phyloP scores from a whole-genome alignment of 2,888 invertebrate species.

The Ichneumoninae sp. region DNA sequence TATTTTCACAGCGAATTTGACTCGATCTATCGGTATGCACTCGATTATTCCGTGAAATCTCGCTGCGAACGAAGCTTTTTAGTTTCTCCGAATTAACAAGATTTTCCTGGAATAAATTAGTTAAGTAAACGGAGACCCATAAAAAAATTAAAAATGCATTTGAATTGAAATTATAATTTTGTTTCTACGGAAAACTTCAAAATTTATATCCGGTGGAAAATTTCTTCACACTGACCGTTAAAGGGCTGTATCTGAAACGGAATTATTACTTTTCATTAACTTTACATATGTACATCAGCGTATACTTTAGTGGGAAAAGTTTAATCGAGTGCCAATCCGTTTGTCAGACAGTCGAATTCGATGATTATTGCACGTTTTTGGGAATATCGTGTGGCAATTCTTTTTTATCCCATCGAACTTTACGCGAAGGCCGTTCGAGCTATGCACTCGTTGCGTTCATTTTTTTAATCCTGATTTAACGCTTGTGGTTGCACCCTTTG shows the following conservation, averaged over 20 bases:
- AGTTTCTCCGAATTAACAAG: not conserved
- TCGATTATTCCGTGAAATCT: constrained; percentile 24
- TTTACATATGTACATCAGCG: not conserved
- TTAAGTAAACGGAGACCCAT: not conserved
- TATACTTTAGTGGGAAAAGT: not conserved
- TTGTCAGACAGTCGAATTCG: constrained; percentile 39
- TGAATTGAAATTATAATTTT: not conserved
- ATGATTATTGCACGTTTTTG: constrained; percentile 55
- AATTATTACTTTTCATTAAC: not conserved
- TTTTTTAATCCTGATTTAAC: constrained; percentile 30
- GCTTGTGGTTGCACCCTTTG: constrained; percentile 49
- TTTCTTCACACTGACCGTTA: not conserved
- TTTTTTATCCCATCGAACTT: constrained; percentile 1
- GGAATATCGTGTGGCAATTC: constrained; percentile 38
- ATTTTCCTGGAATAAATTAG: not conserved
- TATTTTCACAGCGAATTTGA: constrained; percentile 51
- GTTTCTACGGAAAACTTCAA: not conserved
- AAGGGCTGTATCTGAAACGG: not conserved
- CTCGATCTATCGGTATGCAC: constrained; percentile 28
- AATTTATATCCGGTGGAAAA: not conserved
- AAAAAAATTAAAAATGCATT: not conserved
- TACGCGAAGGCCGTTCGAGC: constrained; percentile 5
- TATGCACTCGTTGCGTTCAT: constrained; percentile 15
- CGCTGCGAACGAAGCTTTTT: not conserved
- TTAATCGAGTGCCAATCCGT: constrained; percentile 30